A percentile compares a stretch with the other conserved stretches of the same genome.
These are phyloP conservation scores for Drosophila hamatofila DNA, from an alignment of 2,888 invertebrate genomes.

Conservation along the genomic window DNA sequence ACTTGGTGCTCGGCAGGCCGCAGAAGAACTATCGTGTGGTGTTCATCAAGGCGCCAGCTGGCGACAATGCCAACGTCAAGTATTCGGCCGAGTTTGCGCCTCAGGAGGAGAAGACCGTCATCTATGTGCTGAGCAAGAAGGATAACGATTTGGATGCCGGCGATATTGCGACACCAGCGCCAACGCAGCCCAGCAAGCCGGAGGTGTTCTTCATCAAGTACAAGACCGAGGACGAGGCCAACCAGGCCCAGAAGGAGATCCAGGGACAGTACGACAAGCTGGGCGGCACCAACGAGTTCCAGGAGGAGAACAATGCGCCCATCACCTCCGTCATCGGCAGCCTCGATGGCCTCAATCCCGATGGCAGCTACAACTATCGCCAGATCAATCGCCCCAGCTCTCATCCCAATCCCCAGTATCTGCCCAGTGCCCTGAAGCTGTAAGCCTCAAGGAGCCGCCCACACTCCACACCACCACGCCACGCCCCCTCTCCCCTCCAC, in stretches of 20 bases:
- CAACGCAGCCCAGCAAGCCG: slow-evolving; percentile 84
- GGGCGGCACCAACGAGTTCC: slow-evolving; percentile 81
- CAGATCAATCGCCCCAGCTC: slow-evolving; percentile 61
- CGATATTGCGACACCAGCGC: slow-evolving; percentile 83
- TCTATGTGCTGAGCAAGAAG: slow-evolving; percentile 85
- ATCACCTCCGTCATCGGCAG: slow-evolving; percentile 82
- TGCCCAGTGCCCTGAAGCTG: slow-evolving; percentile 70
- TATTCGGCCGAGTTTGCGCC: slow-evolving; percentile 84
- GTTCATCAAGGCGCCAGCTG: slow-evolving; percentile 84
- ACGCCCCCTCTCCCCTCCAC: background rate
- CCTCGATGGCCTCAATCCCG: slow-evolving; percentile 80
- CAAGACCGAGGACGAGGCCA: slow-evolving; percentile 84
- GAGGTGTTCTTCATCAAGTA: slow-evolving; percentile 86
- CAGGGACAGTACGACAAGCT: slow-evolving; percentile 84
- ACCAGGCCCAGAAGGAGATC: slow-evolving; percentile 84
- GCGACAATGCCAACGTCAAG: slow-evolving; percentile 75
- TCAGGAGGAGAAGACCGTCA: slow-evolving; percentile 85
- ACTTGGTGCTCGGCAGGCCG: slow-evolving; percentile 83
- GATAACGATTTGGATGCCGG: slow-evolving; percentile 80
- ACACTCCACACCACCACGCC: background rate
- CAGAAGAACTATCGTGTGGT: slow-evolving; percentile 85
- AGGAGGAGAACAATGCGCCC: slow-evolving; percentile 80
- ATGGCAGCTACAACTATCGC: slow-evolving; percentile 82
- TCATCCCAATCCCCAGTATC: slow-evolving; percentile 69
- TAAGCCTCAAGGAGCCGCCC: slow-evolving; percentile 25